Base-by-base conservation (phyloP, 2,888 invertebrate genomes). In the Podotricha telesiphe region DNA sequence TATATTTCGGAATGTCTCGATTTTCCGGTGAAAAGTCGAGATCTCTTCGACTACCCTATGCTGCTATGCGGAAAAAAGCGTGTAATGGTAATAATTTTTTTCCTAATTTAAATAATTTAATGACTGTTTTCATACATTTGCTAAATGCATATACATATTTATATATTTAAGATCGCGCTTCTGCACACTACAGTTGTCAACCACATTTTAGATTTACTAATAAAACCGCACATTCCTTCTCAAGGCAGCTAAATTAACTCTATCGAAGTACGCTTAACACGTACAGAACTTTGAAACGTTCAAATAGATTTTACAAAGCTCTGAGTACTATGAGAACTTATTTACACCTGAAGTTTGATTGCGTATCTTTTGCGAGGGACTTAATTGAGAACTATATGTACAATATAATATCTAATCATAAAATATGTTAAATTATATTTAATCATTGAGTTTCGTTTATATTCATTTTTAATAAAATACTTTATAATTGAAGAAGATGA, bases 281-380 rank as follows among this genome's bases (percentile, higher is more conserved):
- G 22, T 59, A 45, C 42, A 45, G 11, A 45, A 59, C 59, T 59
- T 28, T 22, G 22, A 28, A 17, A 45, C 45, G 11, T n/a, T 22
- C 59, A 28, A 58, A 58, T 58, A 58, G 22, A 58, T 53, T 58
- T 58, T 42, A 20, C n/a, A 58, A 42, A 42, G 22, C 42, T 58
- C 22, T 58, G 20, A 42, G 58, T 42, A 42, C 42, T 20, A 42
- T 42, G 20, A 42, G 58, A 22, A 58, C 10, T 58, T 53, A 53
- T 53, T 53, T 58, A 58, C 42, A 42, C 42, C 58, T 58, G 58
- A n/a, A 42, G 15, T n/a, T 58, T 42, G n/a, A 58, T 58, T 58
- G 5, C 22, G 22, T 11, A 11, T n/a, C 10, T 45, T 22, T 45
- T 28, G n/a, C 34, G 8, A 10, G 28, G n/a, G 53, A 22, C n/a